Base-by-base conservation (phyloP, 2,888 invertebrate genomes). In the Schizotus pectinicornis region DNA sequence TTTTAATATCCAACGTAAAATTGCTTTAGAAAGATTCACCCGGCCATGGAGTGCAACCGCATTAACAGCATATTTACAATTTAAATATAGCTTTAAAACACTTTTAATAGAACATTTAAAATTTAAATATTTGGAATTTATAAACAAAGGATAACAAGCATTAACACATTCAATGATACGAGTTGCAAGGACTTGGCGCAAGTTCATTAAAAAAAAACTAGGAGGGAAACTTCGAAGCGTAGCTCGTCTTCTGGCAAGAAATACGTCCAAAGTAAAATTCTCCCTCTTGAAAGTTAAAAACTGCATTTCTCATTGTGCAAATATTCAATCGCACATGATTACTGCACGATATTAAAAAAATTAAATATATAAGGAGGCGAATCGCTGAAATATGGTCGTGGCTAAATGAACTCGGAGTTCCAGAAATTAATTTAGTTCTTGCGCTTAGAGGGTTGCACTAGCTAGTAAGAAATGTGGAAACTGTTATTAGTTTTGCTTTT, bases 401-500 rank as follows among this genome's bases (percentile, higher is more conserved):
- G 11, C 5, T 45, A 46, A 54, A 46, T 54, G 54, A 54, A 54
- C 47, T 43, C 39, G 12, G 39, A 54, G 47, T 54, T 35, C 41
- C 12, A 31, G 54, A 54, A 54, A 54, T 54, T 54, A 54, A 54
- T 54, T 54, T 54, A 47, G 41, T 54, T 54, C 47, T 54, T 54
- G 54, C 22, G 39, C 41, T 22, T 22, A 33, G 41, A 31, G 35
- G 34, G 47, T 13, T 46, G 47, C 37, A 38, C 8, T 31, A 33
- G 38, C 32, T 42, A 46, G 45, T 57, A 57, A 52, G 57, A 58
- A 52, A 48, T 52, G 57, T 37, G 35, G 35, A 51, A 45, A 58
- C 45, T 43, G 53, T 54, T 59, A 54, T 58, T 59, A 59, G 53
- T 59, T 59, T 54, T 54, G 49, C 38, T 54, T 59, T 59, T 59